Evolutionary conservation across 2,797 vertebrate species (phyloP), one percentile per base, ranked within the genome.

Genomic region (Hephaestus fuliginosus): DNA sequence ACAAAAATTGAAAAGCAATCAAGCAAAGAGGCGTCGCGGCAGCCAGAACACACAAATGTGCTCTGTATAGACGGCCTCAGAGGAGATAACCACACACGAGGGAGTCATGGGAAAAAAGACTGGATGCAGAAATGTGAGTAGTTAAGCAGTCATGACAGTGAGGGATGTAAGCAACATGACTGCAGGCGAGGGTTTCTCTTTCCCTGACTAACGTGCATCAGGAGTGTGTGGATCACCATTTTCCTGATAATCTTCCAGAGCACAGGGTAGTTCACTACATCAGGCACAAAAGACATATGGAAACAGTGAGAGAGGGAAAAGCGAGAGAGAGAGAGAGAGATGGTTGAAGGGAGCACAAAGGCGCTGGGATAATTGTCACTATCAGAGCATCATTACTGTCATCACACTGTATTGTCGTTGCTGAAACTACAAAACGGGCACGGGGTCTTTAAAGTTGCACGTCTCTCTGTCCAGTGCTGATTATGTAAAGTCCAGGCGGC

Each of bases 321-420:
- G 22, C 25, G 25, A 25, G 25, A 25, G 25, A 36, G 22, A 6
- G 52, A 36, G 9, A 11, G 53, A 66, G 39, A 60, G 51, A 46
- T 18, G 30, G 39, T 30, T 48, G 65, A 66, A 48, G 20, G 18
- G 44, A 67, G 72, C 63, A 87, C 69, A 75, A 86, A 89, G 70
- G 49, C 65, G 15, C 22, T 48, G 22, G 66, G 39, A 43, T 90
- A 92, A 93, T 89, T 90, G 88, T 53, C 66, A 15, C 91, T 69
- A 93, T 94, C 88, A 93, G 85, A 86, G 86, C 63, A 70, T 80
- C 79, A 93, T 94, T 92, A 91, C 71, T 71, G 84, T 80, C 79
- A 89, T 85, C 72, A 88, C 13, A 25, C 80, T 69, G 33, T 73
- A 83, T 83, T 86, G 76, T 85, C 68, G 84, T 84, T 77, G 77